Evolutionary conservation across 2,888 invertebrate genomes (phyloP), one percentile per base, ranked within the genome.

Genomic region (Drosophila mettleri): DNA sequence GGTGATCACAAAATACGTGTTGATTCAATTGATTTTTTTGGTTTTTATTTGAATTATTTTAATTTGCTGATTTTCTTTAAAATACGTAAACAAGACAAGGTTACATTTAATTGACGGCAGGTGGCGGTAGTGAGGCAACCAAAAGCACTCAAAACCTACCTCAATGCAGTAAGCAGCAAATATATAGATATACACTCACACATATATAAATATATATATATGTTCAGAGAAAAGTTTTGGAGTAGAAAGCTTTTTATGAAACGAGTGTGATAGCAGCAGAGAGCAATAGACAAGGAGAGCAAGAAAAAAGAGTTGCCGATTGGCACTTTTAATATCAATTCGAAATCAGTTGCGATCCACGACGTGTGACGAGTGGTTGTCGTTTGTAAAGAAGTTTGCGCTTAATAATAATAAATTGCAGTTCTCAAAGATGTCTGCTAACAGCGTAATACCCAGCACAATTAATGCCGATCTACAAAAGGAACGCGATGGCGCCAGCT

Each of bases 401-500:
- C 16, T 20, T 9, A 14, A 1, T 20, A 22, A 7, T 20, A 34
- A 9, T 6, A 10, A 34, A 49, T 54, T 10, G 1, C 20, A 12
- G 22, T 10, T 12, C 9, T 3, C 2, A 7, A 66, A 49, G 7
- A 88, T 89, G 88, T 41, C 72, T 34, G 31, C 60, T 0, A 70
- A 64, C 9, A 79, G 63, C 51, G 54, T 79, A 6, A 80, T 89
- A 16, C 83, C 89, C 8, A 67, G 77, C 45, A 90, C 90, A 43
- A 91, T 95, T 22, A 96, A 96, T 91, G 91, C 93, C 9, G 96
- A 97, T 93, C 93, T 97, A 72, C 93, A 93, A 81, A 94, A 93
- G 73, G 97, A 97, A 92, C 94, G 97, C 58, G 93, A 94, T 74
- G 94, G 94, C 78, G 96, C 96, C 83, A 94, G 94, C 9, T 96